A percentile compares a stretch with the other conserved stretches of the same genome.
Evolutionary conservation across 2,888 invertebrate species (phyloP).

Genomic region (Monochamus alternatus): DNA sequence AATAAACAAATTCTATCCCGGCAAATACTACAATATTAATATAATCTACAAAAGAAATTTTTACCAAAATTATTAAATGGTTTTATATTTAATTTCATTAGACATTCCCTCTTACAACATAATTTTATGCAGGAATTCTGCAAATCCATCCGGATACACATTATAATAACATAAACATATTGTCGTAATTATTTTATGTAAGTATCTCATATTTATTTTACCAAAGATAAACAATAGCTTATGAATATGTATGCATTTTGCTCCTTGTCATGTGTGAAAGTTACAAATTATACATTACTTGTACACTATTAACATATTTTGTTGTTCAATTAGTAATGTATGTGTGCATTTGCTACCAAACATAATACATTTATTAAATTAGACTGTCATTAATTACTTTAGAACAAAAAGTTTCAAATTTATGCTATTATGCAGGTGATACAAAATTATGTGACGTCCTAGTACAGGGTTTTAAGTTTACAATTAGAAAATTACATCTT

Average conservation of each 20-base stretch:
- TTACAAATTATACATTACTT: conserved; percentile 4
- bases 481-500: no score
- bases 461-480: no score
- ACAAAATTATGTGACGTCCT: no score
- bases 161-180: conserved; percentile 6
- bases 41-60: not conserved
- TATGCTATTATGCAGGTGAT: no score
- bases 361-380: no score
- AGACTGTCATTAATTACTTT: no score
- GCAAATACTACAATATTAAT: not conserved
- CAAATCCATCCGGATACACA: conserved; percentile 17
- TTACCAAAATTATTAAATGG: not conserved
- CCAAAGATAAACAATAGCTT: conserved; percentile 17
- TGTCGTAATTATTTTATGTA: conserved; percentile 18
- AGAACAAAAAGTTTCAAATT: no score
- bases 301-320: not conserved
- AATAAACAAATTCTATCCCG: no score
- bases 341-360: not conserved
- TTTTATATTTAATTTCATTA: not conserved
- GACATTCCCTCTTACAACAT: not conserved
- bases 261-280: not conserved
- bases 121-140: not conserved
- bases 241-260: conserved; percentile 23
- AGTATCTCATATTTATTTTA: conserved; percentile 9
- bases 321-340: conserved; percentile 4